A percentile compares a stretch with the other conserved stretches of the same genome.
Evolutionary conservation across 2,797 vertebrate genomes (phyloP).

Genomic region (Poecilia gillii): DNA sequence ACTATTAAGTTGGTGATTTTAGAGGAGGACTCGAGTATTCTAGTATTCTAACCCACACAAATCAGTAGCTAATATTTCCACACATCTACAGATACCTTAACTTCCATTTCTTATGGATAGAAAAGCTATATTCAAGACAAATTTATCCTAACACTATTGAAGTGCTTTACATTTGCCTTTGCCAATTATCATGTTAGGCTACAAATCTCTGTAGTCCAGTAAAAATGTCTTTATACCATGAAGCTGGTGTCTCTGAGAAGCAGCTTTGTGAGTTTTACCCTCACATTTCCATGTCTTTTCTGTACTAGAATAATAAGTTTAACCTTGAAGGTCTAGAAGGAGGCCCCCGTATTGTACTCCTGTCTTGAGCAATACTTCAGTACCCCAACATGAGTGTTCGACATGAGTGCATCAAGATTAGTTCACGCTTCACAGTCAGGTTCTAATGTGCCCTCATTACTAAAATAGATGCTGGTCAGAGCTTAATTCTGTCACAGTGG

Average conservation of each 20-base stretch:
- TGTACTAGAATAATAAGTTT: constrained; percentile 35
- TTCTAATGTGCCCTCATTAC: constrained; percentile 30
- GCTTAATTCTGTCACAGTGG: constrained; percentile 33
- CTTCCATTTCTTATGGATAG: not conserved
- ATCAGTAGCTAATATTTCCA: not conserved
- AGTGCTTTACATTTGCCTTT: not conserved
- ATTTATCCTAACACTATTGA: not conserved
- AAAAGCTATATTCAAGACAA: not conserved
- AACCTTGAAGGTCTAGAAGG: constrained; percentile 42
- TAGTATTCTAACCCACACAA: not conserved
- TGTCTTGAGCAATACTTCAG: constrained; percentile 29
- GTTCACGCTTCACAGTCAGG: constrained; percentile 2
- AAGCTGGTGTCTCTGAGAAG: constrained; percentile 21
- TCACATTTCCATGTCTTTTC: constrained; percentile 39
- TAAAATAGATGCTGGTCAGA: constrained; percentile 45
- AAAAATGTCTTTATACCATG: constrained; percentile 18
- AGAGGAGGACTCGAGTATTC: not conserved
- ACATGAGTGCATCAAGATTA: constrained; percentile 11
- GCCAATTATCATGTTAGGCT: constrained; percentile 2
- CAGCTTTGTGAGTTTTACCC: constrained; percentile 46
- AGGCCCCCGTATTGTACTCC: constrained; percentile 7
- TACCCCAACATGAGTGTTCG: constrained; percentile 6
- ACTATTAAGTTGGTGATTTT: too few species aligned
- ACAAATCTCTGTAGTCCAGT: constrained; percentile 10
- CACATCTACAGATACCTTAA: not conserved